phyloP scores from a whole-genome alignment of 2,797 vertebrate species.

The Argya squamiceps region DNA sequence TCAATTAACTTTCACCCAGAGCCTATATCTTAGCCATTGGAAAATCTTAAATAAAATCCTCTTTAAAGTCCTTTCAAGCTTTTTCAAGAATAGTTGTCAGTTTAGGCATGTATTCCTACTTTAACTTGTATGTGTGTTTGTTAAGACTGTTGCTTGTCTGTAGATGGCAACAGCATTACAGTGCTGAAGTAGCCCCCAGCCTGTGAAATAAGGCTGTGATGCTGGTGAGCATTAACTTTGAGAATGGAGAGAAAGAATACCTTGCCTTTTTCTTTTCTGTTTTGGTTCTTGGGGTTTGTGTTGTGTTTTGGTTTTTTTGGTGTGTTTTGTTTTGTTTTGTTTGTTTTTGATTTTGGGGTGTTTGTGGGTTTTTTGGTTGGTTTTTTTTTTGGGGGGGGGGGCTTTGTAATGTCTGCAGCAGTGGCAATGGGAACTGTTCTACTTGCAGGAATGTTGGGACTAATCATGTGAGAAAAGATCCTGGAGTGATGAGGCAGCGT shows the following conservation, averaged over 20 bases:
- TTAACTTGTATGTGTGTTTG: neutral
- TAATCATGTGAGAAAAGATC: conserved; percentile 52
- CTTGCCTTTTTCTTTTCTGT: neutral
- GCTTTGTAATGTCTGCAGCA: neutral
- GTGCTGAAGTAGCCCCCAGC: neutral
- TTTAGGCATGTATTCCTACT: neutral
- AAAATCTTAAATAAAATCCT: neutral
- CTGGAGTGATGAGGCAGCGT: conserved; percentile 47
- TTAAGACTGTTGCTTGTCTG: neutral
- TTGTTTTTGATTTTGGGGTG: no score
- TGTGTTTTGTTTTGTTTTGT: neutral
- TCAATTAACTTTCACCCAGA: neutral
- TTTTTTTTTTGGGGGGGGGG: no score
- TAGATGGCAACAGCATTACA: conserved; percentile 54
- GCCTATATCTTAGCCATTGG: neutral
- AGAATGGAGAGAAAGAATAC: neutral
- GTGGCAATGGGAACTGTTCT: neutral
- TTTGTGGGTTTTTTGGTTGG: no score
- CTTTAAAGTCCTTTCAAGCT: neutral
- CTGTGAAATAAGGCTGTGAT: neutral
- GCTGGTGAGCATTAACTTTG: neutral
- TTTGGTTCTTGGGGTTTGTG: neutral
- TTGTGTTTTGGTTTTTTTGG: neutral
- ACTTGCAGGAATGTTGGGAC: conserved; percentile 37
- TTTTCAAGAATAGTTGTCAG: neutral